phyloP scores from a whole-genome alignment of 2,797 vertebrate species.

The Helicolenus hilgendorfi region DNA sequence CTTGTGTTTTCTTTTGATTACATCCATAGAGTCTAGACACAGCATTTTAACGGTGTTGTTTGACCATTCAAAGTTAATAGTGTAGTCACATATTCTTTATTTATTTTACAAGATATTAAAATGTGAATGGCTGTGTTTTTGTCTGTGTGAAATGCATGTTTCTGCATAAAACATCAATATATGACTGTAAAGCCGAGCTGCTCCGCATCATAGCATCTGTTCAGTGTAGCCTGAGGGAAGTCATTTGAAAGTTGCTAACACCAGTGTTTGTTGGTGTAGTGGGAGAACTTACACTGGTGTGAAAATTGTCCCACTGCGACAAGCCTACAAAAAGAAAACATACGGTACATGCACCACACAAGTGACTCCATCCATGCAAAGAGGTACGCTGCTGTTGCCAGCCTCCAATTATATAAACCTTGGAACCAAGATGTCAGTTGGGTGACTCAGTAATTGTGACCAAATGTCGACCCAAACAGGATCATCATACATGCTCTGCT shows the following conservation, averaged over 20 bases:
- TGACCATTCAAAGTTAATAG: background rate
- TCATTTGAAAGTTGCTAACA: constrained; percentile 65
- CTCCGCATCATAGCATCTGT: constrained; percentile 56
- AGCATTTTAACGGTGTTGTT: background rate
- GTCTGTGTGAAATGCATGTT: background rate
- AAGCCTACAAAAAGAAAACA: background rate
- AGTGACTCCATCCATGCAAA: background rate
- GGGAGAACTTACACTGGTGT: constrained; percentile 18
- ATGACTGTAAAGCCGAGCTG: constrained; percentile 41
- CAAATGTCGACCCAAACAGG: background rate
- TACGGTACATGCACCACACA: background rate
- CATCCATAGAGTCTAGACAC: background rate
- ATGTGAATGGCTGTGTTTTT: background rate
- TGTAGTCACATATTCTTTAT: background rate
- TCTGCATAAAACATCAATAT: constrained; percentile 34
- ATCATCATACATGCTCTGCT: background rate
- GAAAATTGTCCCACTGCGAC: constrained; percentile 18
- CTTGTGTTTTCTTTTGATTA: constrained; percentile 1
- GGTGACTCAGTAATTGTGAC: background rate
- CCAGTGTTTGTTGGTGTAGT: constrained; percentile 38
- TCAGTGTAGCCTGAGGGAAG: constrained; percentile 62
- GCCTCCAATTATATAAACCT: background rate
- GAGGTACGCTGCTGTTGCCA: background rate
- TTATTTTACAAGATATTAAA: constrained; percentile 17
- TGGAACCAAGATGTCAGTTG: background rate